Evolutionary conservation across 2,888 invertebrate genomes (phyloP).

Genomic region (Ceratothoa steindachneri): DNA sequence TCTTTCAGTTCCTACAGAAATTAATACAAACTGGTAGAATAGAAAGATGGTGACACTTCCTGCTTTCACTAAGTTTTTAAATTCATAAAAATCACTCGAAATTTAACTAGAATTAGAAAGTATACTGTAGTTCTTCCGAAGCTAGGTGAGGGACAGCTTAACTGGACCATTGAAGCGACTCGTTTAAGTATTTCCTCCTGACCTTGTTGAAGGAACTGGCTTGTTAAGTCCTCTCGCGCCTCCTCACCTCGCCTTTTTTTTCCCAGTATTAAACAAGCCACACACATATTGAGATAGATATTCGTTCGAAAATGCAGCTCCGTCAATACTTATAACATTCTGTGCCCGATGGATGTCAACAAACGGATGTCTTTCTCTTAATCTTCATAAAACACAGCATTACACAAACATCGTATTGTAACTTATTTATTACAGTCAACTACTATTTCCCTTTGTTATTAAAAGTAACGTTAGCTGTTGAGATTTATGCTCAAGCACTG

Average conservation of each 20-base stretch:
- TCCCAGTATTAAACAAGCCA: not conserved
- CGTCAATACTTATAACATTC: not conserved
- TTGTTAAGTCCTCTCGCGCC: not conserved
- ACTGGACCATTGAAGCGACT: too few relatives aligned
- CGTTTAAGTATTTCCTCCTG: too few relatives aligned
- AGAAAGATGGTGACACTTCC: not conserved
- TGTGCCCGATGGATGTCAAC: constrained; percentile 8
- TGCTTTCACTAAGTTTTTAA: not conserved
- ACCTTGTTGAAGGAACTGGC: too few relatives aligned
- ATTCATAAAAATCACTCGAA: not conserved
- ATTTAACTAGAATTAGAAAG: not conserved
- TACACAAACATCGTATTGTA: too few relatives aligned
- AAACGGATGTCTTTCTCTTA: constrained; percentile 2
- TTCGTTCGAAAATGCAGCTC: not conserved
- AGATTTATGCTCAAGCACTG: constrained; percentile 8
- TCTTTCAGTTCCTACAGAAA: not conserved
- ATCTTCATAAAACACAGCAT: not conserved
- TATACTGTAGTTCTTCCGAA: not conserved
- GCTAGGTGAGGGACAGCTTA: not conserved
- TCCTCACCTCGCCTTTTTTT: not conserved
- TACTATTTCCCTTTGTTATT: constrained; percentile 1
- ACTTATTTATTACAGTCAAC: too few relatives aligned
- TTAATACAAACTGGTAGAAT: not conserved
- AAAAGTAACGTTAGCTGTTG: not conserved
- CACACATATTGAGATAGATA: not conserved